These are phyloP conservation scores for Catocala fraxini DNA, from an alignment of 2,888 invertebrate species.

Conservation along the genomic window DNA sequence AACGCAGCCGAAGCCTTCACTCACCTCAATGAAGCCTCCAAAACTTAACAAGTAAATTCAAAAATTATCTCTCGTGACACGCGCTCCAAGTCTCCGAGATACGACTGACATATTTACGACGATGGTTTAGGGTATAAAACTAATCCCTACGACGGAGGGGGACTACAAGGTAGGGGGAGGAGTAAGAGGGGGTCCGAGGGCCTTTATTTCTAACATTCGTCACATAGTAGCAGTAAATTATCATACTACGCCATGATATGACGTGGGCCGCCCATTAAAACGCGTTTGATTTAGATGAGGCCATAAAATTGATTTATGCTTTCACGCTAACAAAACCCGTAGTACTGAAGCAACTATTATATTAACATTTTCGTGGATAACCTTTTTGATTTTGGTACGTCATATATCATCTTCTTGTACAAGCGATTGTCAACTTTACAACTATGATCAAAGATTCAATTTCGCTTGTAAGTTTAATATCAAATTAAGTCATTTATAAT, in stretches of 20 bases:
- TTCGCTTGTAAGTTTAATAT: slow-evolving; percentile 37
- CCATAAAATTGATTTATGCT: slow-evolving; percentile 88
- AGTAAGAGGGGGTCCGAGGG: slow-evolving; percentile 66
- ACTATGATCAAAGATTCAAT: slow-evolving; percentile 22
- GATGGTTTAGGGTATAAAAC: slow-evolving; percentile 84
- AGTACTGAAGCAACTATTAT: slow-evolving; percentile 87
- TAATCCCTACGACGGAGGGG: slow-evolving; percentile 76
- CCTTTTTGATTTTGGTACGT: slow-evolving; percentile 76
- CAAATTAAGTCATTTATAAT: slow-evolving; percentile 81
- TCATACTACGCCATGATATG: slow-evolving; percentile 88
- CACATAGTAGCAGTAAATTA: slow-evolving; percentile 88
- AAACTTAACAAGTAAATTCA: slow-evolving; percentile 74
- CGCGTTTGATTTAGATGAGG: slow-evolving; percentile 89
- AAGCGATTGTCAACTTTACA: slow-evolving; percentile 50
- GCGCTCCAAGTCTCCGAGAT: slow-evolving; percentile 78
- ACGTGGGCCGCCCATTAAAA: slow-evolving; percentile 88
- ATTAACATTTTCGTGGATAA: slow-evolving; percentile 88
- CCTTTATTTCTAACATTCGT: slow-evolving; percentile 88
- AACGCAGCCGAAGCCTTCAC: slow-evolving; percentile 3
- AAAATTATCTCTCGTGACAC: slow-evolving; percentile 83
- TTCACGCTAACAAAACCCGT: slow-evolving; percentile 88
- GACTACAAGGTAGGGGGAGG: slow-evolving; percentile 45
- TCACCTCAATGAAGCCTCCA: slow-evolving; percentile 12
- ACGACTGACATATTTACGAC: slow-evolving; percentile 86
- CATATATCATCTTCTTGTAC: slow-evolving; percentile 58